Evolutionary conservation across 1,140 invertebrate genomes (phyloP), one percentile per base, ranked within the genome.

Genomic region (Papilio polytes): DNA sequence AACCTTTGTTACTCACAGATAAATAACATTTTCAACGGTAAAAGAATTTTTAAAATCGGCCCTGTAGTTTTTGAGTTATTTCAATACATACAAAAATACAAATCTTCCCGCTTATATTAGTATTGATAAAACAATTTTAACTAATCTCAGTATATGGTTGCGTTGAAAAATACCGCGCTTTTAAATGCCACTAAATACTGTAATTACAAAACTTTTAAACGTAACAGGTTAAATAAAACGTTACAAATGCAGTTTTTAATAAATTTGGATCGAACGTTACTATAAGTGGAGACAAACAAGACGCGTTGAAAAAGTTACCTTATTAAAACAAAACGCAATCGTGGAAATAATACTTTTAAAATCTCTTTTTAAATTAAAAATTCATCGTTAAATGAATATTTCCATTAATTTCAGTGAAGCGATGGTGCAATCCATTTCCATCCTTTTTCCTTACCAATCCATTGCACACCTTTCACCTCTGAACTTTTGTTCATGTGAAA

Each of bases 401-500:
- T 26, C 63, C 26, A 15, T 70, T 70, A 31, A 70, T 70, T 86
- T 85, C 84, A 94, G 93, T 85, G 93, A 94, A 91, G 92, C 93
- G 93, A 91, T 95, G 92, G 92, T 86, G 86, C 51, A 85, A 80
- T 86, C 88, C 86, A 82, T 86, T 89, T 85, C 85, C 88, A 82
- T 81, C 89, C 86, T 87, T 72, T 82, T 86, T 87, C 87, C 88
- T 84, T 85, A 78, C 87, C 77, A 31, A 80, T 83, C 82, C 83
- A 81, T 84, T 86, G 82, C 48, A 87, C 85, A 86, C 92, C 92
- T 94, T 94, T 90, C 94, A 95, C 94, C 94, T 90, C 94, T 95
- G 91, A 91, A 87, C 66, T 70, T 53, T 36, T 80, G 66, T 89
- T 95, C 88, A 95, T 78, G 94, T 95, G 92, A 90, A 92, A 94